Base-by-base conservation (phyloP, 2,888 invertebrate genomes). In the Lobophora halterata region DNA sequence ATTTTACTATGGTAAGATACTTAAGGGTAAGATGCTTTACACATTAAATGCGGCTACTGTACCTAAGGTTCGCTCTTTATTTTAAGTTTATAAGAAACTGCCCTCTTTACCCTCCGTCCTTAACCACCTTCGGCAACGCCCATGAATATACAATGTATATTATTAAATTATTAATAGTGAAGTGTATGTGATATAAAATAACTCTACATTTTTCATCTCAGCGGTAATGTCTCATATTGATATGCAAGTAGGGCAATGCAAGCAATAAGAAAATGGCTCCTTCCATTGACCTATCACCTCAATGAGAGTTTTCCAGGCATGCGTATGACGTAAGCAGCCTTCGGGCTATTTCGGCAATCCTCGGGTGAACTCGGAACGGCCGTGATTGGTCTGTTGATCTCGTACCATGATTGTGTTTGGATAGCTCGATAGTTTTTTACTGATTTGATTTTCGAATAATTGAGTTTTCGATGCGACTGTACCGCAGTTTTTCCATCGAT, bases 261-360 rank as follows among this genome's bases (percentile, higher is more conserved):
- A 48, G 48, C 21, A 41, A 41, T 43, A 43, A 50, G 46, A 50
- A 53, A 48, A 53, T 53, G 53, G 55, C 43, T 43, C 47, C 40
- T 42, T 55, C 52, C 64, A 62, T 51, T 62, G 58, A 67, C 60
- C 65, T 57, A 50, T 49, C 53, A 55, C 55, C 58, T 60, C 56
- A 58, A 64, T 70, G 61, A 65, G 52, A 54, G 52, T 48, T 54
- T 55, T 48, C 52, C 53, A 67, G 63, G 65, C 66, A 67, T 69
- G 71, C 64, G 67, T 71, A 58, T 62, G 66, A 63, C 67, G 69
- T 65, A 62, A 73, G 52, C 48, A 48, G 10, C 19, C 23, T 43
- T 38, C 46, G 40, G 44, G 18, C 8, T 23, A 19, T 36, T 46
- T 46, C 46, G 42, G 40, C 13, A 26, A 30, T 41, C 41, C 34